Percentiles rank a stretch among this genome's conserved stretches.
Evolutionary conservation across 1,140 invertebrate genomes (phyloP).

Genomic region (Halictus rubicundus): DNA sequence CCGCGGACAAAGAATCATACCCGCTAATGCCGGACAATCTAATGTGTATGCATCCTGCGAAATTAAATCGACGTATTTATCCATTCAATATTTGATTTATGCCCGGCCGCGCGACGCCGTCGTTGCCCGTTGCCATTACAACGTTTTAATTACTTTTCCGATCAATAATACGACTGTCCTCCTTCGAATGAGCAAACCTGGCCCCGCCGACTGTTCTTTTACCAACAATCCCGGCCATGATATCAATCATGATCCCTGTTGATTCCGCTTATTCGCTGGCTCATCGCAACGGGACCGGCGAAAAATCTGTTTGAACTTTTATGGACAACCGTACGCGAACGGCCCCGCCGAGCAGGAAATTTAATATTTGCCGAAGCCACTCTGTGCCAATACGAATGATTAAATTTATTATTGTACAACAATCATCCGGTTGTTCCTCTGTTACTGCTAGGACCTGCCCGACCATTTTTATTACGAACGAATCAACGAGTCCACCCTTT

Average conservation of each 20-base stretch:
- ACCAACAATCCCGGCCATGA: background rate
- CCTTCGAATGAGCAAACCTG: background rate
- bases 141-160: slow-evolving; percentile 29
- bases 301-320: background rate
- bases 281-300: background rate
- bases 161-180: background rate
- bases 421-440: no score
- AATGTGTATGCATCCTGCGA: background rate
- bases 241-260: background rate
- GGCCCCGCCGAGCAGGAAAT: background rate
- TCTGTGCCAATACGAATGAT: no score
- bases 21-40: background rate
- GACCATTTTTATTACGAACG: no score
- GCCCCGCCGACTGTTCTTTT: background rate
- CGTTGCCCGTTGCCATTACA: background rate
- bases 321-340: background rate
- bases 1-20: background rate
- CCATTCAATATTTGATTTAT: slow-evolving; percentile 40
- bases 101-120: background rate
- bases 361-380: background rate
- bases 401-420: no score
- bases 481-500: no score
- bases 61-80: slow-evolving; percentile 20
- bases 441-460: no score
- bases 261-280: background rate